Percentiles rank a stretch among this genome's conserved stretches.
phyloP scores from a whole-genome alignment of 2,797 vertebrate genomes.

The Apogon talboti region DNA sequence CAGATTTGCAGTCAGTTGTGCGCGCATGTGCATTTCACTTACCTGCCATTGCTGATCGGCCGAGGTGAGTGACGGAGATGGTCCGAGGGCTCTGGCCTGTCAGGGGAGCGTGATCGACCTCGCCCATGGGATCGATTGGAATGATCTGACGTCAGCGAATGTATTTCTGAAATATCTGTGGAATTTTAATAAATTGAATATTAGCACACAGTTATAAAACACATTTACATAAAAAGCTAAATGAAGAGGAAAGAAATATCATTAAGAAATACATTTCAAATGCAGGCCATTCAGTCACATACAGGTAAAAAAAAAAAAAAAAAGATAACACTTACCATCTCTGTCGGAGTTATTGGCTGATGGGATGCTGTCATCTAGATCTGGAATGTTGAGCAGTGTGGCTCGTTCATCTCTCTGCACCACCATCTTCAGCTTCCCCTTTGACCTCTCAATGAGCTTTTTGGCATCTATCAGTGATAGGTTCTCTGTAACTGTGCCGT shows the following conservation, averaged over 20 bases:
- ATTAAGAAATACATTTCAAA: no score
- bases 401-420: conserved; percentile 97
- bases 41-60: conserved; percentile 98
- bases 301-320: no score
- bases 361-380: conserved; percentile 97
- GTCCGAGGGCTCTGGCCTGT: conserved; percentile 95
- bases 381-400: conserved; percentile 96
- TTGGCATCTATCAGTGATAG: conserved; percentile 98
- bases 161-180: conserved; percentile 99
- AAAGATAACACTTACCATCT: conserved; percentile 87
- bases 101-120: conserved; percentile 94
- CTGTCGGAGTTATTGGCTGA: conserved; percentile 97
- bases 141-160: conserved; percentile 98
- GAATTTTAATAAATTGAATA: not conserved
- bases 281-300: no score
- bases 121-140: conserved; percentile 96
- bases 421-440: conserved; percentile 99
- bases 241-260: no score
- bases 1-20: conserved; percentile 11
- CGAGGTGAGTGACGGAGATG: conserved; percentile 96
- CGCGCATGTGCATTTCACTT: conserved; percentile 47
- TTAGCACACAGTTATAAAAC: no score
- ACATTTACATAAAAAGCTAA: no score
- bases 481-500: conserved; percentile 99
- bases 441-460: conserved; percentile 98